Base-by-base conservation (phyloP, 2,113 vertebrate species). In the Megaceryle maxima region DNA sequence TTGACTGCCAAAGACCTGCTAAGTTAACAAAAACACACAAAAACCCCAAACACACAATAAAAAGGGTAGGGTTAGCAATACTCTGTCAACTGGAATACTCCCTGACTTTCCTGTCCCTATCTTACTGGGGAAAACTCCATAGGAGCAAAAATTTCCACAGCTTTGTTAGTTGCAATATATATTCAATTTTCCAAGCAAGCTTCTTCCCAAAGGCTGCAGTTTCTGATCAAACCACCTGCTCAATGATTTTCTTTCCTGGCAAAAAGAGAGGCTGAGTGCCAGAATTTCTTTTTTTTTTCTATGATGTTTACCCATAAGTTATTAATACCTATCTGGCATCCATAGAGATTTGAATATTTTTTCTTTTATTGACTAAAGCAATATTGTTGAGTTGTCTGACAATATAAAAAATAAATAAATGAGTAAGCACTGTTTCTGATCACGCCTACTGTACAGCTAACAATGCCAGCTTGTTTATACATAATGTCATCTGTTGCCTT, bases 191-290 rank as follows among this genome's bases (percentile, higher is more conserved):
- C 70, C 85, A 96, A 91, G 86, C 55, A 95, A 83, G 20, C 79
- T 88, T 96, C 39, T 90, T 95, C 72, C 76, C 59, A 64, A 92
- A 96, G 76, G 79, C 80, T 92, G 50, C 53, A 53, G 64, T 92
- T 97, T 95, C 76, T 90, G 43, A 95, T 75, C 69, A 94, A 94
- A 87, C 87, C 87, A 95, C 96, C 91, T 96, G 92, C 90, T 93
- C 69, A 77, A 76, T 88, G 43, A 59, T 85, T 92, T 96, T 91
- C 13, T 94, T 87, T 68, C 31, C 67, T 77, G 50, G 51, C 28
- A 59, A 78, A 85, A 78, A 44, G 21, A 57, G 53, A 84, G 41
- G 5, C 75, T 72, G 75, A 92, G 25, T 79, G 66, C 37, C 87
- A 92, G 88, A 72, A 4, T 41, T 35, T 64, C 55, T 33, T 57